phyloP scores from a whole-genome alignment of 2,797 vertebrate genomes.

The Acrocephalus scirpaceus region DNA sequence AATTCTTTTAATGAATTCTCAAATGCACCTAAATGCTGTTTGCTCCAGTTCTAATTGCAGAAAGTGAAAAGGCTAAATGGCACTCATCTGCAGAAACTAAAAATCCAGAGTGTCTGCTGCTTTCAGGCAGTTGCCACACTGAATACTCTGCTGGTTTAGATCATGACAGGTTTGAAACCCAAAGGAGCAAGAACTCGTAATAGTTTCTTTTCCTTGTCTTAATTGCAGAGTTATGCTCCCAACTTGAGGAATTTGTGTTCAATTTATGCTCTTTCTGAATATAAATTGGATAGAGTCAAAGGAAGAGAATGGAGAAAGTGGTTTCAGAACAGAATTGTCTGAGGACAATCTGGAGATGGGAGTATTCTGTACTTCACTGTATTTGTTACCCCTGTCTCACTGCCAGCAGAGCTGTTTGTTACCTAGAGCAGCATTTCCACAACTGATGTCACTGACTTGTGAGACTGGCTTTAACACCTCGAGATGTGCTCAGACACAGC shows the following conservation, averaged over 20 bases:
- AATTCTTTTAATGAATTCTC: conserved; percentile 26
- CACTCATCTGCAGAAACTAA: background rate
- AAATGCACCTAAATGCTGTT: conserved; percentile 19
- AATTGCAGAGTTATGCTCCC: background rate
- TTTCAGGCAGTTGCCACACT: conserved; percentile 1
- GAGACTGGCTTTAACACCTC: conserved; percentile 1
- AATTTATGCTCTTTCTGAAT: background rate
- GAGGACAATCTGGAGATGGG: background rate
- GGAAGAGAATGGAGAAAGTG: background rate
- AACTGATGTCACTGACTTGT: background rate
- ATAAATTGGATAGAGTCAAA: background rate
- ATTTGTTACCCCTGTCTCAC: background rate
- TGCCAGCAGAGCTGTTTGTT: background rate
- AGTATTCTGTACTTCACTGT: background rate
- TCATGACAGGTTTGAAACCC: background rate
- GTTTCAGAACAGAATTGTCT: background rate
- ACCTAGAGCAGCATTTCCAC: background rate
- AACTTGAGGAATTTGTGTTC: background rate
- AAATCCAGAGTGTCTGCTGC: background rate
- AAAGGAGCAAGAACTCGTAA: background rate
- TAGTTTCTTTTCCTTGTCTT: background rate
- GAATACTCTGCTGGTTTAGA: background rate
- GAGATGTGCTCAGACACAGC: background rate
- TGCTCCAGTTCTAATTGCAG: conserved; percentile 32
- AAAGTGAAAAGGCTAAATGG: conserved; percentile 18